Evolutionary conservation across 2,797 vertebrate species (phyloP), one percentile per base, ranked within the genome.

Genomic region (Aeoliscus strigatus): DNA sequence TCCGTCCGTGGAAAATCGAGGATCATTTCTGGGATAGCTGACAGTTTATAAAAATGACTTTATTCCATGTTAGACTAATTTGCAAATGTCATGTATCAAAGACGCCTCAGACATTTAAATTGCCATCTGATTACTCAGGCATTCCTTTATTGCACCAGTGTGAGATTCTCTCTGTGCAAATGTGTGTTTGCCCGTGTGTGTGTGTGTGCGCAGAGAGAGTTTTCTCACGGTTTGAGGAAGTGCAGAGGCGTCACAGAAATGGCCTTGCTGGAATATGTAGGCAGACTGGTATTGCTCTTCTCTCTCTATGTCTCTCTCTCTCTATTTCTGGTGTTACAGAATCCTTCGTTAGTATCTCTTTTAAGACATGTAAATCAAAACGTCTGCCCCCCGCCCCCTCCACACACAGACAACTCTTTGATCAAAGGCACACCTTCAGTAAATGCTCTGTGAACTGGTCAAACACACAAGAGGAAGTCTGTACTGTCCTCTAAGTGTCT

Each of bases 161-260:
- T 53, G 31, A 44, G 43, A 53, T 58, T 27, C n/a, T 40, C 7
- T 4, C 37, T 30, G 6, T 40, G 17, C 12, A 33, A 13, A 2
- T 31, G 21, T 40, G 29, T 27, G 4, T 32, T 18, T 15, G 28
- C 24, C 14, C 36, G 31, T 35, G 31, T 34, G 17, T 8, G 29
- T 55, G 41, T 50, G 36, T 31, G 58, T 38, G 49, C 4, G 23
- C 10, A 39, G 27, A 8, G 57, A 67, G 51, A 73, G 50, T 37
- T 74, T 82, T 82, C 70, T 81, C 79, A 79, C 57, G 52, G 58
- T 70, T 73, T 65, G 57, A 84, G 78, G 75, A 80, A 86, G 70
- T 75, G 73, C 60, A 72, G 78, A 82, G 75, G 80, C 71, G 68
- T 80, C 44, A 26, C 40, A 56, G 53, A 75, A 76, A 69, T 28